Conservation (phyloP, 2,888 invertebrate genomes). For the Rapana venosa region DNA sequence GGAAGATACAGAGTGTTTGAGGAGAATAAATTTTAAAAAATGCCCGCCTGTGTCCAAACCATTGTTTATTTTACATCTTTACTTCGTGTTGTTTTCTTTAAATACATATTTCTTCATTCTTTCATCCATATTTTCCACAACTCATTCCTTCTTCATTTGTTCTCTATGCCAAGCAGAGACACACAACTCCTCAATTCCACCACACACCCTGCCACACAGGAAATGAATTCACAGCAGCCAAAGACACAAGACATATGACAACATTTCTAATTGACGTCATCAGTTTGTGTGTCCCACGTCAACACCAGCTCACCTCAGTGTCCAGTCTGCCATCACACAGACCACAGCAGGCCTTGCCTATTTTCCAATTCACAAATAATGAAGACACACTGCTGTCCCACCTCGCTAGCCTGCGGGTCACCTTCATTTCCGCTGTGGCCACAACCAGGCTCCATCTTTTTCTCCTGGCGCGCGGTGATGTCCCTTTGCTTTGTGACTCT, state of each 20-base stretch:
- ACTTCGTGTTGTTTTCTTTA: too few relatives aligned
- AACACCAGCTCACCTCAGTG: neutral
- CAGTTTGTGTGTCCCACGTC: conserved; percentile 24
- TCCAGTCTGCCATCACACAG: conserved; percentile 16
- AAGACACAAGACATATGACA: conserved; percentile 1
- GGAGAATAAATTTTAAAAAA: too few relatives aligned
- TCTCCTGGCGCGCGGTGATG: conserved; percentile 3
- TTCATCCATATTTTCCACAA: too few relatives aligned
- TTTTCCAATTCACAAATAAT: conserved; percentile 34
- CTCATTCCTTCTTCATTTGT: too few relatives aligned
- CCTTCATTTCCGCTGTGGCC: conserved; percentile 30
- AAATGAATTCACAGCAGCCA: neutral
- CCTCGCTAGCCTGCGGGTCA: conserved; percentile 12
- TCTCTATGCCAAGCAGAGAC: neutral
- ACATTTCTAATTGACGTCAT: neutral
- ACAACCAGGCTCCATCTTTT: conserved; percentile 30
- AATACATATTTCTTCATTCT: too few relatives aligned
- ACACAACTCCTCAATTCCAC: neutral
- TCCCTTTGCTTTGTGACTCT: neutral
- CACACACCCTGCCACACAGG: neutral
- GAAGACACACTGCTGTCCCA: conserved; percentile 27
- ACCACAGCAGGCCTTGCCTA: conserved; percentile 12
- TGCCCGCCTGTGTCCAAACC: too few relatives aligned
- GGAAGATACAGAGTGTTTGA: too few relatives aligned
- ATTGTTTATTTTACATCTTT: too few relatives aligned